phyloP scores from a whole-genome alignment of 2,113 vertebrate species.

The Pungitius pungitius region DNA sequence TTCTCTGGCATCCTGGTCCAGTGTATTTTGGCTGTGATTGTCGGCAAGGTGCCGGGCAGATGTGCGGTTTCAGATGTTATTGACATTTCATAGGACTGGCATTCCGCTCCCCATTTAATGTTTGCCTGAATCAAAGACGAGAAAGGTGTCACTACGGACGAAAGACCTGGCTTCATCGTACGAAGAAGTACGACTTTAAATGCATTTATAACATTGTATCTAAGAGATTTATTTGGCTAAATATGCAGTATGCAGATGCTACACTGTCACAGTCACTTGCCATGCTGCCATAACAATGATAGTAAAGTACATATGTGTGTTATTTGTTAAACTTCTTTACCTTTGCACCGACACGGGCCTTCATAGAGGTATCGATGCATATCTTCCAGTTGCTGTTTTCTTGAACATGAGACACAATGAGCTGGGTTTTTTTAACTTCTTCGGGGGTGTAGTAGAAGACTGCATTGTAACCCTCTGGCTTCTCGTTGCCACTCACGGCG shows the following conservation, averaged over 20 bases:
- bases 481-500: slow-evolving; percentile 57
- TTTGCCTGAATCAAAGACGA: slow-evolving; percentile 68
- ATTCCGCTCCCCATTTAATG: slow-evolving; percentile 80
- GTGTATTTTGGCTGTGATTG: slow-evolving; percentile 60
- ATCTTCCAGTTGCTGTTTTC: slow-evolving; percentile 81
- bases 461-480: slow-evolving; percentile 71
- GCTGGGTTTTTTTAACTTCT: slow-evolving; percentile 46
- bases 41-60: slow-evolving; percentile 51
- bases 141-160: slow-evolving; percentile 9
- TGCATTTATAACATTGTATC: background rate
- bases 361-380: slow-evolving; percentile 64
- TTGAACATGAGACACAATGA: slow-evolving; percentile 75
- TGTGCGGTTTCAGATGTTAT: slow-evolving; percentile 42
- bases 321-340: slow-evolving; percentile 44
- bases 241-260: background rate
- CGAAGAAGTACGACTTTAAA: background rate
- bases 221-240: background rate
- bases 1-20: slow-evolving; percentile 71
- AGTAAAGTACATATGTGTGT: background rate
- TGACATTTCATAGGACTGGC: slow-evolving; percentile 76
- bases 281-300: background rate
- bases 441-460: slow-evolving; percentile 64
- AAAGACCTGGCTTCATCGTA: background rate
- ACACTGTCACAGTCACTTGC: background rate
- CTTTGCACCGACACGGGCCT: slow-evolving; percentile 40